phyloP scores from a whole-genome alignment of 2,888 invertebrate genomes.

The Tachina fera region DNA sequence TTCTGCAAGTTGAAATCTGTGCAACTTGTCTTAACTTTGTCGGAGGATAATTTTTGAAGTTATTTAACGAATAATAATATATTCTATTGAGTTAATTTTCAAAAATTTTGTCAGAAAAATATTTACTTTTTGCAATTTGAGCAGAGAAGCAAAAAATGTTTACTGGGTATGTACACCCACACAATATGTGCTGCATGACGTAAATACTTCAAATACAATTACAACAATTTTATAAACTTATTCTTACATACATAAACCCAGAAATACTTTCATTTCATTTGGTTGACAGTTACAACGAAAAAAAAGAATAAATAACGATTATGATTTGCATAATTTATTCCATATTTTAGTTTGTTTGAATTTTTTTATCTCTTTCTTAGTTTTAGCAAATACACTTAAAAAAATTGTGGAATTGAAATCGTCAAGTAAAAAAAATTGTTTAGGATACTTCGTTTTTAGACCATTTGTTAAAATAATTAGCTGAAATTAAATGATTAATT shows the following conservation, averaged over 20 bases:
- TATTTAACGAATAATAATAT: no score
- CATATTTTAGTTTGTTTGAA: conserved; percentile 55
- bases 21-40: no score
- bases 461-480: no score
- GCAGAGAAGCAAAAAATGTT: neutral
- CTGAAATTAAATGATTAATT: no score
- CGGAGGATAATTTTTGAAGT: no score
- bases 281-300: conserved; percentile 3
- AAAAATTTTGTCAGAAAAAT: no score
- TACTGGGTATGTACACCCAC: neutral
- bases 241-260: conserved; percentile 7
- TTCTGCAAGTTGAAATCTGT: no score
- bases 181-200: conserved; percentile 42
- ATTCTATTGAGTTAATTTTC: no score
- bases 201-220: conserved; percentile 49
- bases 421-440: neutral
- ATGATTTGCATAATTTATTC: conserved; percentile 80
- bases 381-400: conserved; percentile 14
- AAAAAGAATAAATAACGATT: conserved; percentile 54
- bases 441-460: no score
- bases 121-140: no score
- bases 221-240: conserved; percentile 33
- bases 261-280: conserved; percentile 22
- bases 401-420: neutral
- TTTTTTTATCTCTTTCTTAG: conserved; percentile 2